phyloP scores from a whole-genome alignment of 2,113 vertebrate genomes.

The Orthochromis indermauri region DNA sequence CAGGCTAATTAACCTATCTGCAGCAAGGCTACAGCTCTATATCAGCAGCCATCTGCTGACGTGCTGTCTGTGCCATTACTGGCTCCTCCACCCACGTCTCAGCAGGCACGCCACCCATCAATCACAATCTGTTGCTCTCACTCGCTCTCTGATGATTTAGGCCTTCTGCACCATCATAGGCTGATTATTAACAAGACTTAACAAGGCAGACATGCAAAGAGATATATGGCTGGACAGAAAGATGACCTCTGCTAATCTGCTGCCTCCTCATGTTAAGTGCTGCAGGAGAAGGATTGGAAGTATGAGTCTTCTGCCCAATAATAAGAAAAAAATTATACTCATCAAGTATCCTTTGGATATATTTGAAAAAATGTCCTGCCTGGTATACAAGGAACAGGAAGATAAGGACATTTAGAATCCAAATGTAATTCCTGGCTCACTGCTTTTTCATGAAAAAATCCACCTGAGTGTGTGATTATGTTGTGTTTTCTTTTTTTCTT shows the following conservation, averaged over 20 bases:
- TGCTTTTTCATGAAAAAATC: background rate
- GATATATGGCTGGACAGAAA: background rate
- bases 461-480: background rate
- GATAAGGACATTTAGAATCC: background rate
- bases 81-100: conserved; percentile 51
- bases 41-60: conserved; percentile 70
- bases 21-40: conserved; percentile 49
- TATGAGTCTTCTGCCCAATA: background rate
- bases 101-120: conserved; percentile 59
- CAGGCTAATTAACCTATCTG: conserved; percentile 70
- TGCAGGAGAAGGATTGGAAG: background rate
- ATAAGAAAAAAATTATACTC: background rate
- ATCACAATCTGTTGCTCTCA: conserved; percentile 57
- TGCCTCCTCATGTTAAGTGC: background rate
- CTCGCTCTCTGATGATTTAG: conserved; percentile 25
- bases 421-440: background rate
- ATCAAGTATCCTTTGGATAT: background rate
- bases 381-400: background rate
- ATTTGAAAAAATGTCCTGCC: background rate
- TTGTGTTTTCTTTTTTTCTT: background rate
- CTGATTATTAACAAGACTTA: conserved; percentile 34
- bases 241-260: conserved; percentile 1
- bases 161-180: background rate
- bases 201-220: conserved; percentile 3
- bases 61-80: conserved; percentile 44